phyloP scores from a whole-genome alignment of 2,888 invertebrate species.

The Lochmaea crataegi region DNA sequence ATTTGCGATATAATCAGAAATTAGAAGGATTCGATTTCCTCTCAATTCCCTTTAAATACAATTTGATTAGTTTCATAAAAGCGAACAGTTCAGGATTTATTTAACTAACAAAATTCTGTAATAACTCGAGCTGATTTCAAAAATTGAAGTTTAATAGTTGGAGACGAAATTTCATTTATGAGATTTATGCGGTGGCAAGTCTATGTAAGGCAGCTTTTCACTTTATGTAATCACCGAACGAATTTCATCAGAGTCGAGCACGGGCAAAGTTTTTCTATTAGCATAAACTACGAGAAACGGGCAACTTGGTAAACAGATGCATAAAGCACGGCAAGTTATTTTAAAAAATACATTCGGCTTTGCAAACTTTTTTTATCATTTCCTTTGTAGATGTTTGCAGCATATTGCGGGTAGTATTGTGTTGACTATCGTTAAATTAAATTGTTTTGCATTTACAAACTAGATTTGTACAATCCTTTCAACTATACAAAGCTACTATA shows the following conservation, averaged over 20 bases:
- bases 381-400: background rate
- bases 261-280: conserved; percentile 26
- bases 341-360: conserved; percentile 8
- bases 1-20: no score
- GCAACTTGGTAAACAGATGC: conserved; percentile 16
- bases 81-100: no score
- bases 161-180: conserved; percentile 21
- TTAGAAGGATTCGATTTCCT: no score
- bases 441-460: background rate
- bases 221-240: conserved; percentile 23
- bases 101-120: background rate
- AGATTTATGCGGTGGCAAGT: conserved; percentile 25
- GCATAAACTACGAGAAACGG: conserved; percentile 26
- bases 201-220: conserved; percentile 19
- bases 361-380: conserved; percentile 12
- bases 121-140: background rate
- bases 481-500: no score
- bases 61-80: no score
- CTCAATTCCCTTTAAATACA: no score
- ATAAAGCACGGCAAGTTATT: conserved; percentile 13
- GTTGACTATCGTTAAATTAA: background rate
- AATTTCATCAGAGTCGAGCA: conserved; percentile 19
- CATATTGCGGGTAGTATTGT: background rate
- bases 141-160: background rate
- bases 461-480: background rate